Evolutionary conservation across 2,888 invertebrate genomes (phyloP).

Genomic region (Acanthosoma haemorrhoidale): DNA sequence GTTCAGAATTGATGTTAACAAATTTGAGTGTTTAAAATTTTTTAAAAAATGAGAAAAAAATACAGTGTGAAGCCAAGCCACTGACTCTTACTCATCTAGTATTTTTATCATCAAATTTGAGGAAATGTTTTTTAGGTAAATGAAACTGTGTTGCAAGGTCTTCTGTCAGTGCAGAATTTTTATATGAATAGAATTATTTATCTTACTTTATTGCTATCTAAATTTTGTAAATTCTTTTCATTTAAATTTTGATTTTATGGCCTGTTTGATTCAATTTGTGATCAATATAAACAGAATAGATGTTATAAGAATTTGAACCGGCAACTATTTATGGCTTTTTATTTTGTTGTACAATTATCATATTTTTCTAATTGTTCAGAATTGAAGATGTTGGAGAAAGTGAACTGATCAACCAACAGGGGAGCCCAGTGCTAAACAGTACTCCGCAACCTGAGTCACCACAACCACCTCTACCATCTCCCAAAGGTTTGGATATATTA

Average conservation of each 20-base stretch:
- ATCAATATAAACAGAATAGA: neutral
- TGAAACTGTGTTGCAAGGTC: too few species aligned
- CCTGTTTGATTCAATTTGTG: neutral
- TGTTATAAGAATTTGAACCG: neutral
- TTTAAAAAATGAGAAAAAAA: too few species aligned
- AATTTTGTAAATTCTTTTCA: neutral
- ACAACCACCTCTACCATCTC: neutral
- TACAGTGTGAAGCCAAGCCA: too few species aligned
- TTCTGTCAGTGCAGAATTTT: too few species aligned
- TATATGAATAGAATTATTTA: neutral
- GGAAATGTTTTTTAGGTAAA: too few species aligned
- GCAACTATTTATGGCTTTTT: too few species aligned
- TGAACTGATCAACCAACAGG: constrained; percentile 1
- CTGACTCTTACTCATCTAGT: too few species aligned
- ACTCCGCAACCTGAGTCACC: constrained; percentile 18
- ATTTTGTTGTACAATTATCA: too few species aligned
- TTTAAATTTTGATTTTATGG: neutral
- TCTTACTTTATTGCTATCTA: neutral
- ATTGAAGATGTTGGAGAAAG: constrained; percentile 12
- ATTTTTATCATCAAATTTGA: too few species aligned
- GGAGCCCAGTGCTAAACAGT: constrained; percentile 12
- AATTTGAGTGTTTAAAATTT: too few species aligned
- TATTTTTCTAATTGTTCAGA: neutral
- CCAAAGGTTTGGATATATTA: neutral
- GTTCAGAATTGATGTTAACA: too few species aligned